Percentiles rank a stretch among this genome's conserved stretches.
These are phyloP conservation scores for Cheilinus undulatus DNA, from an alignment of 2,113 vertebrate species.

Conservation along the genomic window DNA sequence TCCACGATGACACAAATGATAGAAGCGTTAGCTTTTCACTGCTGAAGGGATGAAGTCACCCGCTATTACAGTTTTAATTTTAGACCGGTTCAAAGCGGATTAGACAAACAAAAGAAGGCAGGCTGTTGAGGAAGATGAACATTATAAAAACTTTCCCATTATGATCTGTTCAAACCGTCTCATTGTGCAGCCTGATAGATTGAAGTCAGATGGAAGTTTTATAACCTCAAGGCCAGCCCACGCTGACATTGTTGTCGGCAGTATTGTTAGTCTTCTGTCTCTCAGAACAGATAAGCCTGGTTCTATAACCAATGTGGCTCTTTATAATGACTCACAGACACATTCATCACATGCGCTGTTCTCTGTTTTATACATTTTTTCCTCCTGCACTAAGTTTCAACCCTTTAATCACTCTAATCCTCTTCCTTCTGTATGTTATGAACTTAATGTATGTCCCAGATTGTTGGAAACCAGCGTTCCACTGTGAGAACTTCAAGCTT, in stretches of 20 bases:
- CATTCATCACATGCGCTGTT: not conserved
- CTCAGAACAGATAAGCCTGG: not conserved
- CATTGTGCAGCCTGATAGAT: conserved; percentile 3
- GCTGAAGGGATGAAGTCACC: not conserved
- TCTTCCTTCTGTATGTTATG: not conserved
- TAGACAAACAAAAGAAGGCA: not conserved
- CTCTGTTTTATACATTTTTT: not conserved
- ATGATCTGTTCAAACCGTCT: not conserved
- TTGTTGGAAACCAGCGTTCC: not conserved
- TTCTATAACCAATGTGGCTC: conserved; percentile 1
- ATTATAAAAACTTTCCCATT: not conserved
- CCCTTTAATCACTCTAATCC: conserved; percentile 32
- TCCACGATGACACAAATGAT: not conserved
- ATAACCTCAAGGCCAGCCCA: conserved; percentile 17
- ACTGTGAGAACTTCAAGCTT: not conserved
- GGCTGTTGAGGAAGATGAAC: not conserved
- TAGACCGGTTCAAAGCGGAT: not conserved
- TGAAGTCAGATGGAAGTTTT: not conserved
- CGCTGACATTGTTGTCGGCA: conserved; percentile 6
- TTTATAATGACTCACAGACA: not conserved
- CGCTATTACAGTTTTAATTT: not conserved
- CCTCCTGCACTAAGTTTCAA: conserved; percentile 8
- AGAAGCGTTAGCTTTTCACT: no score
- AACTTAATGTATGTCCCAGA: not conserved
- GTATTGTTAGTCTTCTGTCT: conserved; percentile 27